Evolutionary conservation across 64 coral and sea anemone species (phyloP), one percentile per base, ranked within the genome.

Genomic region (Dendrophyllia cribrosa): DNA sequence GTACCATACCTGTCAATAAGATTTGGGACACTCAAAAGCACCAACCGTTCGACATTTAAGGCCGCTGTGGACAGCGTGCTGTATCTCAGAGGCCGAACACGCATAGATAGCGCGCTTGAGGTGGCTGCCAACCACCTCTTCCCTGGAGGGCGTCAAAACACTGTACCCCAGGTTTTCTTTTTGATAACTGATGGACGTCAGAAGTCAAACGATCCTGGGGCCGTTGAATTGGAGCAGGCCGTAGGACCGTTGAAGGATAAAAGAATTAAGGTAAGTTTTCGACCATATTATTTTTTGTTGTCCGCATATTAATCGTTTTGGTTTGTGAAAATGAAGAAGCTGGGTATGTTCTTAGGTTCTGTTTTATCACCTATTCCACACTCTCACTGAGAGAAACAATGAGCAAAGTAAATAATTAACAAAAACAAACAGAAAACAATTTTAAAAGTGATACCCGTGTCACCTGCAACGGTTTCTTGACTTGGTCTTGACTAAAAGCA

Each of bases 181-280:
- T 89, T 94, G 19, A 72, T 94, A 58, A 94, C 86, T 10, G 92
- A 89, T 51, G 92, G 92, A 34, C 86, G 92, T 72, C 92, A 94
- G 58, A 72, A 65, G 17, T 89, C 77, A 0, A 75, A 89, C 50
- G 92, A 89, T 56, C 86, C 77, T 55, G 87, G 92, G 5, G 20
- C 76, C 6, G 51, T 65, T 43, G 43, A 66, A 6, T 78, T 94
- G 51, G 70, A 73, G 14, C 43, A 74, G 1, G 92, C 92, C 14
- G 79, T 94, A 17, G 79, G 51, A 77, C 78, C 92, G n/a, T 76
- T 94, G 26, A 59, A 62, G 19, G 66, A 65, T 22, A 48, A 89
- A 59, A 26, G 46, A 14, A 66, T 84, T 50, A 84, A 84, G 80
- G 80, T 84, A 47, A 21, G 5, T 80, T 5, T 61, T 7, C 61